phyloP scores from a whole-genome alignment of 2,113 vertebrate species.

The Epinephelus cyanopodus region DNA sequence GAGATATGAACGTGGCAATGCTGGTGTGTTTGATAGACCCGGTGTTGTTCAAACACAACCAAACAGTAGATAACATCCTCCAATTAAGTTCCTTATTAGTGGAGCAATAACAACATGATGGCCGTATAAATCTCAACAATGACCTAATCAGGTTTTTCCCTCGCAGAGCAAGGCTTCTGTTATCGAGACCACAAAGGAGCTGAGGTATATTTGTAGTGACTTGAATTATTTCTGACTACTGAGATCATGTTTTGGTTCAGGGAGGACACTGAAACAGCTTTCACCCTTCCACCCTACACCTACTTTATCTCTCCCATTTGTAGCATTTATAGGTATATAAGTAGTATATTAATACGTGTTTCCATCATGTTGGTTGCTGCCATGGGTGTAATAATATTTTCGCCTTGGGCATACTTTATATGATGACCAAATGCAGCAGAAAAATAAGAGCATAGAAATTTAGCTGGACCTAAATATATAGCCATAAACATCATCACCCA shows the following conservation, averaged over 20 bases:
- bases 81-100: constrained; percentile 49
- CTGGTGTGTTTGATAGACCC: constrained; percentile 15
- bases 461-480: constrained; percentile 39
- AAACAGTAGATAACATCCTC: constrained; percentile 43
- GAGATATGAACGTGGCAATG: constrained; percentile 45
- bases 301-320: constrained; percentile 64
- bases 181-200: not conserved
- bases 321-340: constrained; percentile 51
- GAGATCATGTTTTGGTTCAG: constrained; percentile 51
- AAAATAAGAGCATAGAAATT: constrained; percentile 22
- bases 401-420: constrained; percentile 52
- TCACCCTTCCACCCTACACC: constrained; percentile 14
- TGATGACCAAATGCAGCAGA: too few relatives aligned
- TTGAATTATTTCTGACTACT: constrained; percentile 21
- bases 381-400: constrained; percentile 59
- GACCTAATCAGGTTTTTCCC: constrained; percentile 21
- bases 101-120: constrained; percentile 40
- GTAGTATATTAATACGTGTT: constrained; percentile 58
- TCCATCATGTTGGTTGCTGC: constrained; percentile 56
- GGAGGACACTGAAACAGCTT: constrained; percentile 20
- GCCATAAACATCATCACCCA: constrained; percentile 69
- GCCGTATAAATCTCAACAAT: not conserved
- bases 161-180: constrained; percentile 1
- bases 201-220: constrained; percentile 8
- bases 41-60: constrained; percentile 39